phyloP scores from a whole-genome alignment of 2,888 invertebrate genomes.

The Athrips mouffetella region DNA sequence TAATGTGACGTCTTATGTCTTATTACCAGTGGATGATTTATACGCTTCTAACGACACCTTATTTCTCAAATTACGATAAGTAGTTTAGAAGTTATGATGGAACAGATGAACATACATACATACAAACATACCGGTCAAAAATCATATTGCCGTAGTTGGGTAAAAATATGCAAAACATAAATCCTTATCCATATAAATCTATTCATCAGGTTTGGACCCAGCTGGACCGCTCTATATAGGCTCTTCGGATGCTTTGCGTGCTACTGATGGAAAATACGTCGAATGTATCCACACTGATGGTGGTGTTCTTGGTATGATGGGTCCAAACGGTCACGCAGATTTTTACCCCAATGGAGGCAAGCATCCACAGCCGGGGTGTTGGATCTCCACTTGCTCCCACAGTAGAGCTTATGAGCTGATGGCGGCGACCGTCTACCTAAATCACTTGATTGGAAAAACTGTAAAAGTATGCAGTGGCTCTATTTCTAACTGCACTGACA shows the following conservation, averaged over 20 bases:
- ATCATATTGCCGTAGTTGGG: too few relatives aligned
- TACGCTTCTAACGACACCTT: too few relatives aligned
- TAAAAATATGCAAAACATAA: too few relatives aligned
- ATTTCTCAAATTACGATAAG: too few relatives aligned
- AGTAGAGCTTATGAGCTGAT: conserved; percentile 19
- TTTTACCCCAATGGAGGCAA: conserved; percentile 46
- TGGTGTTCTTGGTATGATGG: conserved; percentile 37
- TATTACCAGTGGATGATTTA: too few relatives aligned
- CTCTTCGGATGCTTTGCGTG: conserved; percentile 32
- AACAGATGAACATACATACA: too few relatives aligned
- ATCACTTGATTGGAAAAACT: conserved; percentile 33
- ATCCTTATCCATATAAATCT: neutral
- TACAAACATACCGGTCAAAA: too few relatives aligned
- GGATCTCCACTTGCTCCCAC: conserved; percentile 17
- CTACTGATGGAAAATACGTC: conserved; percentile 35
- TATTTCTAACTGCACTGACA: conserved; percentile 42
- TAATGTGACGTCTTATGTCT: too few relatives aligned
- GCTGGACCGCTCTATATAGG: conserved; percentile 42
- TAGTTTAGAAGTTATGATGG: too few relatives aligned
- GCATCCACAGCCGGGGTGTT: conserved; percentile 38
- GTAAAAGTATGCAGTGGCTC: conserved; percentile 26
- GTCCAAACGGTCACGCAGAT: conserved; percentile 36
- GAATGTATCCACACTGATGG: conserved; percentile 48
- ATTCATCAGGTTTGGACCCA: conserved; percentile 44
- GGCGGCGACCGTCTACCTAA: conserved; percentile 29